A percentile compares a stretch with the other conserved stretches of the same genome.
phyloP scores from a whole-genome alignment of 2,888 invertebrate genomes.

The Oeneis ivallda region DNA sequence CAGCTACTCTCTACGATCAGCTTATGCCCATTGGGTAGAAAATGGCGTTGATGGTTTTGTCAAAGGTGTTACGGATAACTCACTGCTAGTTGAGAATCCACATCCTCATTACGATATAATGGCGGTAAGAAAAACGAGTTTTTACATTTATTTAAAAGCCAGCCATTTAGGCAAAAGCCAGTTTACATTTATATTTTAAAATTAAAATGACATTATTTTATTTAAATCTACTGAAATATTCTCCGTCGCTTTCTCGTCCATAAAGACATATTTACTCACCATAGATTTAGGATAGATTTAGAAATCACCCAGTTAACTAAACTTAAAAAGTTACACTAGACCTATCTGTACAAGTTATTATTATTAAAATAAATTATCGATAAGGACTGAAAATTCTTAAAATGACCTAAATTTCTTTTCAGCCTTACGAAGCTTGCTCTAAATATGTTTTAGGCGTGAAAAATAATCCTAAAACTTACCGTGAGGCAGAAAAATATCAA shows the following conservation, averaged over 20 bases:
- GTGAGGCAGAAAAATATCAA: slow-evolving; percentile 54
- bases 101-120: slow-evolving; percentile 42
- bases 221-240: no score
- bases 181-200: no score
- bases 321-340: no score
- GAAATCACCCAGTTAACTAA: no score
- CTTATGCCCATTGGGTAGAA: slow-evolving; percentile 76
- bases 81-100: slow-evolving; percentile 41
- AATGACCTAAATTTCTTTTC: slow-evolving; percentile 47
- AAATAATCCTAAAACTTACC: slow-evolving; percentile 46
- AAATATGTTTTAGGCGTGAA: slow-evolving; percentile 48
- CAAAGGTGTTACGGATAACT: slow-evolving; percentile 65
- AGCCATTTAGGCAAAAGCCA: no score
- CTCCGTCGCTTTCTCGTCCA: no score
- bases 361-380: no score
- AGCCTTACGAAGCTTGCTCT: slow-evolving; percentile 73
- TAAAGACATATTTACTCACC: no score
- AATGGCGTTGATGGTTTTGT: slow-evolving; percentile 84
- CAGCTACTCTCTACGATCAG: slow-evolving; percentile 80
- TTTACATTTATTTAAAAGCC: neutral
- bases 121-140: slow-evolving; percentile 42
- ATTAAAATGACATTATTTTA: no score
- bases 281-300: no score
- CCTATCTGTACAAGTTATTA: no score
- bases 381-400: neutral